Percentiles rank a stretch among this genome's conserved stretches.
These are phyloP conservation scores for Aethes cnicana DNA, from an alignment of 2,888 invertebrate species.

Conservation along the genomic window DNA sequence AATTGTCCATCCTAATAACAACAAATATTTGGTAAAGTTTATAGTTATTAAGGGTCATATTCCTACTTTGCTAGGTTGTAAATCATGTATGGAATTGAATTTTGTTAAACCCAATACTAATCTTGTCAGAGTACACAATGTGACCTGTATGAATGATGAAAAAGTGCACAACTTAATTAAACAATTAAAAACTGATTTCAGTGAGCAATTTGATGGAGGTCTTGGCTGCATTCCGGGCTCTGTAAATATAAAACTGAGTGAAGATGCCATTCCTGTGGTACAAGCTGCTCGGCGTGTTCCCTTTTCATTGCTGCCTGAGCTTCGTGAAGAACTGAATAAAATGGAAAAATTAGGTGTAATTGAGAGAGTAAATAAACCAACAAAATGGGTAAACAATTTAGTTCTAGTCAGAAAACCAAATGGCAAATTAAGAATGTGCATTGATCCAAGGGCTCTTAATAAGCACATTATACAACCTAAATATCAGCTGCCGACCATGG, in stretches of 20 bases:
- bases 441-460: conserved; percentile 30
- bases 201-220: conserved; percentile 16
- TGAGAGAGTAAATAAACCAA: conserved; percentile 17
- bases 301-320: conserved; percentile 21
- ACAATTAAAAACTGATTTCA: conserved; percentile 5
- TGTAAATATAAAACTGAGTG: conserved; percentile 6
- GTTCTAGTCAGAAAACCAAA: conserved; percentile 22
- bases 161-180: not conserved
- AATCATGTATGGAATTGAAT: not conserved
- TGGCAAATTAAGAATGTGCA: conserved; percentile 17
- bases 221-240: conserved; percentile 19
- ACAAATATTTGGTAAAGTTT: not conserved
- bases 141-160: not conserved
- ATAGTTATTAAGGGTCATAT: not conserved
- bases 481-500: conserved; percentile 22
- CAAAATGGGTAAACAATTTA: conserved; percentile 15
- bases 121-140: not conserved
- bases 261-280: conserved; percentile 17
- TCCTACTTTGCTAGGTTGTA: not conserved
- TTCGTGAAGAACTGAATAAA: conserved; percentile 5
- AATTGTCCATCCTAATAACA: not conserved
- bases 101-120: not conserved
- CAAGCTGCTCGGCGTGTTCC: conserved; percentile 24
- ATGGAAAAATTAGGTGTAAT: conserved; percentile 12
- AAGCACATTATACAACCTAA: conserved; percentile 19